A percentile compares a stretch with the other conserved stretches of the same genome.
Evolutionary conservation across 2,888 invertebrate species (phyloP).

Genomic region (Rhorus exstirpatorius): DNA sequence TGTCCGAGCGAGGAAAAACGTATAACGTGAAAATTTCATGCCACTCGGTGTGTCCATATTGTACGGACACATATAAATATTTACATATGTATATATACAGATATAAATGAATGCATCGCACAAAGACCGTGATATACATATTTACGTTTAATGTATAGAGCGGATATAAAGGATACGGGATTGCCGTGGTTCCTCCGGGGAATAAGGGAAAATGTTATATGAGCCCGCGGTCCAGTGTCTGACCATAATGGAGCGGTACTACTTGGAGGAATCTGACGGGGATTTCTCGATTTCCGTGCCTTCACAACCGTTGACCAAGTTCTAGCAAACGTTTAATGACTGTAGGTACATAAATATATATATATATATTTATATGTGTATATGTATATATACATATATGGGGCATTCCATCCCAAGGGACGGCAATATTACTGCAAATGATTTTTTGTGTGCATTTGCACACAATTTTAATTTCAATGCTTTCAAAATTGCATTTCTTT

Average conservation of each 20-base stretch:
- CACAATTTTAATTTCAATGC: too few relatives aligned
- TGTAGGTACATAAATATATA: not conserved
- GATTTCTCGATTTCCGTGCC: slow-evolving; percentile 4
- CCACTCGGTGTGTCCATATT: slow-evolving; percentile 15
- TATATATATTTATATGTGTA: not conserved
- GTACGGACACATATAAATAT: not conserved
- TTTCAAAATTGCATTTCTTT: too few relatives aligned
- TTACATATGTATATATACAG: not conserved
- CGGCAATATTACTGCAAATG: too few relatives aligned
- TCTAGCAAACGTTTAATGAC: too few relatives aligned
- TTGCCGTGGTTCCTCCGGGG: not conserved
- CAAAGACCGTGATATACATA: slow-evolving; percentile 4
- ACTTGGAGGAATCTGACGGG: slow-evolving; percentile 21
- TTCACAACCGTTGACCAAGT: slow-evolving; percentile 10
- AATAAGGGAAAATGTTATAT: slow-evolving; percentile 17
- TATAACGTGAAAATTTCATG: slow-evolving; percentile 30
- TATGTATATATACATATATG: not conserved
- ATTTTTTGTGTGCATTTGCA: too few relatives aligned
- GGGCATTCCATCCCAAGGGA: not conserved
- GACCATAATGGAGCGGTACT: slow-evolving; percentile 43
- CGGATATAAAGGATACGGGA: slow-evolving; percentile 27
- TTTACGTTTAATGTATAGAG: not conserved
- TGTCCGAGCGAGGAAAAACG: slow-evolving; percentile 29
- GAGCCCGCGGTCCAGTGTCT: slow-evolving; percentile 15
- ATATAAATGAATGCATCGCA: not conserved